phyloP scores from a whole-genome alignment of 2,797 vertebrate species.

The Onychomys leucogaster region DNA sequence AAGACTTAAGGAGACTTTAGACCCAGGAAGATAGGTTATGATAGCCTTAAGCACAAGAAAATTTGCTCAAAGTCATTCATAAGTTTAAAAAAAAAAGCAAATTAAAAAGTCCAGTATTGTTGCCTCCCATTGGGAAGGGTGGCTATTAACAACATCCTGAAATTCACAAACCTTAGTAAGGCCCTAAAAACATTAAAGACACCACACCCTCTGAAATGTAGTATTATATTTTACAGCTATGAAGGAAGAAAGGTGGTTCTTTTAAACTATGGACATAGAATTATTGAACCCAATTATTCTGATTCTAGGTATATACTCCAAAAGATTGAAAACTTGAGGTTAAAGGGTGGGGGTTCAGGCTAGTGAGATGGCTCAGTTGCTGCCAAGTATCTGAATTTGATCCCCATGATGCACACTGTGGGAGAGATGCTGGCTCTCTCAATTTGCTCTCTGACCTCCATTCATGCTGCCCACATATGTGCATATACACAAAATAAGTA shows the following conservation, averaged over 20 bases:
- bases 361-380: too few relatives aligned
- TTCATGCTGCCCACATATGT: not conserved
- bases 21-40: too few relatives aligned
- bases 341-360: not conserved
- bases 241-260: not conserved
- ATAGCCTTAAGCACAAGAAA: not conserved
- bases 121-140: not conserved
- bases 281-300: not conserved
- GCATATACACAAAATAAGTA: not conserved
- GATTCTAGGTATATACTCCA: not conserved
- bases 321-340: not conserved
- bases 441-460: not conserved
- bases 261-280: not conserved
- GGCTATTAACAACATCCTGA: not conserved
- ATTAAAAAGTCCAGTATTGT: not conserved
- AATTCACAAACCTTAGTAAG: not conserved
- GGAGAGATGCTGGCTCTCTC: not conserved
- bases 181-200: not conserved
- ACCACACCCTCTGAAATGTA: not conserved
- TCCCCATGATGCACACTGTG: not conserved
- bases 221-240: not conserved
- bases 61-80: not conserved
- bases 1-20: not conserved
- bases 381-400: not conserved
- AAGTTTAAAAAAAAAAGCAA: not conserved